phyloP scores from a whole-genome alignment of 2,888 invertebrate species.

The Diadegma fenestrale region DNA sequence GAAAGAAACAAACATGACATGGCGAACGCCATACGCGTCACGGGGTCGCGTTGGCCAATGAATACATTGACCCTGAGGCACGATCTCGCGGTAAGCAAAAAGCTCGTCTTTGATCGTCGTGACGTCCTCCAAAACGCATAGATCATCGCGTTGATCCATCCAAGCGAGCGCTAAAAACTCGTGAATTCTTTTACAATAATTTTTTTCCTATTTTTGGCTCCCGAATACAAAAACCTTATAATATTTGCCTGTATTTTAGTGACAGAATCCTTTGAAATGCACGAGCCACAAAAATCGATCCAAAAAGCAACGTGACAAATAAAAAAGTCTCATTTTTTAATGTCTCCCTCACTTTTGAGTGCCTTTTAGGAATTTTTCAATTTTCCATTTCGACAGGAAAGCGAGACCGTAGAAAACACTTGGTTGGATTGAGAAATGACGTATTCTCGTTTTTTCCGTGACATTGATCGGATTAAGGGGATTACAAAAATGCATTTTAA shows the following conservation, averaged over 20 bases:
- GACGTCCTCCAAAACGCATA: slow-evolving; percentile 49
- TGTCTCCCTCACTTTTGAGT: not conserved
- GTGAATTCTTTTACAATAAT: too few relatives aligned
- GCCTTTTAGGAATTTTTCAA: not conserved
- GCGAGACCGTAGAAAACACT: not conserved
- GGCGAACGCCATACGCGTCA: slow-evolving; percentile 66
- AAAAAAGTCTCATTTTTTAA: not conserved
- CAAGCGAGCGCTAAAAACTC: not conserved
- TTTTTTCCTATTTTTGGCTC: not conserved
- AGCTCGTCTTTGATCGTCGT: slow-evolving; percentile 43
- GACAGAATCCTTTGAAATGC: not conserved
- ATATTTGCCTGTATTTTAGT: not conserved
- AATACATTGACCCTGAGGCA: slow-evolving; percentile 78
- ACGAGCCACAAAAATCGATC: not conserved
- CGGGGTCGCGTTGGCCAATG: slow-evolving; percentile 77
- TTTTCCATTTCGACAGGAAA: not conserved
- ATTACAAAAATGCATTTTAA: slow-evolving; percentile 19
- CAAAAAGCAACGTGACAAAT: not conserved
- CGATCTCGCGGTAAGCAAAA: slow-evolving; percentile 44
- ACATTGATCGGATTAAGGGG: slow-evolving; percentile 29
- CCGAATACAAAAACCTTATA: not conserved
- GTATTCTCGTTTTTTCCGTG: not conserved
- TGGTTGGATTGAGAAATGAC: not conserved
- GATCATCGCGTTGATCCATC: slow-evolving; percentile 12
- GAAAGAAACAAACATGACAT: slow-evolving; percentile 59